Conservation (phyloP, 1,140 invertebrate species). For the Aphaenogaster rudis region DNA sequence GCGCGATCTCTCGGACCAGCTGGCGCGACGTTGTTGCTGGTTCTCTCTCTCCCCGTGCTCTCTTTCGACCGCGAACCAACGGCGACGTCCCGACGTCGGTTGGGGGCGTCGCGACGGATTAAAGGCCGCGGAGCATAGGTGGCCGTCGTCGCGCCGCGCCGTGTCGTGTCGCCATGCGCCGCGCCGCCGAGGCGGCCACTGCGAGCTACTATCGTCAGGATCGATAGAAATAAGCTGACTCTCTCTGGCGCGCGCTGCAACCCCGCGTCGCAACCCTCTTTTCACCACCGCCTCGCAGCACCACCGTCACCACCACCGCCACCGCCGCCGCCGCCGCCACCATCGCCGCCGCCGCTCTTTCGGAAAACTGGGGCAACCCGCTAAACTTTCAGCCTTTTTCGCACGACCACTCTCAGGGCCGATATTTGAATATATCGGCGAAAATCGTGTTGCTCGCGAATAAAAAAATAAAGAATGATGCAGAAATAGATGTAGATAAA, state of each 20-base stretch:
- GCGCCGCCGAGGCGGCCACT: slow-evolving; percentile 71
- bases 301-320: not conserved
- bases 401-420: not conserved
- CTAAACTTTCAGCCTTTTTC: slow-evolving; percentile 55
- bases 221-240: slow-evolving; percentile 83
- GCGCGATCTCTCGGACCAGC: slow-evolving; percentile 35
- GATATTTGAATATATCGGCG: slow-evolving; percentile 8
- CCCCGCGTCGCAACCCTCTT: slow-evolving; percentile 37
- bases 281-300: slow-evolving; percentile 32
- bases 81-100: slow-evolving; percentile 65
- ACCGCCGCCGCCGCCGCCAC: not conserved
- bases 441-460: slow-evolving; percentile 23
- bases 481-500: slow-evolving; percentile 15
- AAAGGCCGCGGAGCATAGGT: slow-evolving; percentile 79
- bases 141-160: slow-evolving; percentile 80
- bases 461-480: not conserved
- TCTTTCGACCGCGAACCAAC: slow-evolving; percentile 39
- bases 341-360: slow-evolving; percentile 27
- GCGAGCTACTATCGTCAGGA: slow-evolving; percentile 78
- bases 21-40: not conserved
- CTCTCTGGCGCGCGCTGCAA: slow-evolving; percentile 66
- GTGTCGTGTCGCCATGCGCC: slow-evolving; percentile 83
- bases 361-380: slow-evolving; percentile 65
- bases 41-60: slow-evolving; percentile 3
- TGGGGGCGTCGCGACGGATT: slow-evolving; percentile 84